These are phyloP conservation scores for Nyctibius grandis DNA, from an alignment of 2,797 vertebrate genomes.

Conservation along the genomic window DNA sequence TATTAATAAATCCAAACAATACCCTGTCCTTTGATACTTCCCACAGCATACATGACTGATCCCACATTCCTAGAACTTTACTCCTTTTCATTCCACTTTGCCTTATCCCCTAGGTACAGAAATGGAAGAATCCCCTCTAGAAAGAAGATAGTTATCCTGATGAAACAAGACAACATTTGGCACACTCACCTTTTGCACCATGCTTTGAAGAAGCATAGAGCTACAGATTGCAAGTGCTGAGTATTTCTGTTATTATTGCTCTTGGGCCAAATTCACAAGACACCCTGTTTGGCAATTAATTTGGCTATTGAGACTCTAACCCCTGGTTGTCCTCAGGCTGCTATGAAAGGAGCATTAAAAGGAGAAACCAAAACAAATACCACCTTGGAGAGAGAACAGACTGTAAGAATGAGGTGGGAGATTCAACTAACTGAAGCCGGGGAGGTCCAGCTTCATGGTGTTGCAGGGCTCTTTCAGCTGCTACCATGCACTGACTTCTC, in stretches of 20 bases:
- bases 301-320: neutral
- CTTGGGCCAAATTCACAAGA: neutral
- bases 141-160: neutral
- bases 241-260: neutral
- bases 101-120: neutral
- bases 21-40: neutral
- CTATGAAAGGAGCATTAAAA: neutral
- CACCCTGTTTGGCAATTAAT: neutral
- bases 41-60: neutral
- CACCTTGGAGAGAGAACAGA: neutral
- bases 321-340: neutral
- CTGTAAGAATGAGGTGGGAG: neutral
- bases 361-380: constrained; percentile 25
- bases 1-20: neutral
- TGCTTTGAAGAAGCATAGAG: neutral
- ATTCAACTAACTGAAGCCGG: neutral
- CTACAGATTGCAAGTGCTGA: neutral
- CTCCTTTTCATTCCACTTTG: neutral
- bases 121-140: neutral
- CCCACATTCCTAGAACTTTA: neutral
- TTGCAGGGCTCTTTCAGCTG: neutral
- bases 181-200: neutral
- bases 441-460: neutral
- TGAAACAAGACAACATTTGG: neutral
- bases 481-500: neutral